Conservation (phyloP, 2,888 invertebrate species). For the Callosobruchus maculatus region DNA sequence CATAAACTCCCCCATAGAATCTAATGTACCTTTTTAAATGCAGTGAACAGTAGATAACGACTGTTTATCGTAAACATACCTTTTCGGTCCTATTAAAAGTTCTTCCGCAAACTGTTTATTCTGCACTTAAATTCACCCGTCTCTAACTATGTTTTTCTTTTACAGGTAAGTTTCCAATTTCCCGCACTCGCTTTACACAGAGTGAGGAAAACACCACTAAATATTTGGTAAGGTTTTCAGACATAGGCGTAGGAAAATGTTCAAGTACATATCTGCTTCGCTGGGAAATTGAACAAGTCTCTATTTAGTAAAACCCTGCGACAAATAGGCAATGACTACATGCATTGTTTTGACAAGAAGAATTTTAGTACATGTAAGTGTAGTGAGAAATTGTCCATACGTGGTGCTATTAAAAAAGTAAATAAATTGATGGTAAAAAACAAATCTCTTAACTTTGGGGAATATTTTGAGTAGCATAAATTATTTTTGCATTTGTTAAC, state of each 20-base stretch:
- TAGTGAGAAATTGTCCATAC: no score
- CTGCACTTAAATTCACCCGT: constrained; percentile 1
- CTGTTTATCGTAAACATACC: not conserved
- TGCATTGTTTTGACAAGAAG: no score
- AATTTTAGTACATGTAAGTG: no score
- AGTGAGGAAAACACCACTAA: constrained; percentile 5
- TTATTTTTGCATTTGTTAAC: no score
- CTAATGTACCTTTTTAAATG: not conserved
- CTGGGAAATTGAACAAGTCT: no score
- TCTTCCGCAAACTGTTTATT: not conserved
- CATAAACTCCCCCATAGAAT: not conserved
- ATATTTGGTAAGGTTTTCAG: constrained; percentile 15
- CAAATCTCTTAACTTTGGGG: no score
- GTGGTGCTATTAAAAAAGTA: no score
- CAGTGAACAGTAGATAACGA: not conserved
- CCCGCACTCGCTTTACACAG: not conserved
- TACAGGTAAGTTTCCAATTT: constrained; percentile 19
- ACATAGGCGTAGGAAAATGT: not conserved
- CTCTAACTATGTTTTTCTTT: constrained; percentile 10
- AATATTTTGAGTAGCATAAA: no score
- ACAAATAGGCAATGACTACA: no score
- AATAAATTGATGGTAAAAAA: no score
- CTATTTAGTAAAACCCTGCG: no score
- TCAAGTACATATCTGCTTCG: no score
- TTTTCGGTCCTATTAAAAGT: not conserved